Percentiles rank a stretch among this genome's conserved stretches.
Evolutionary conservation across 2,888 invertebrate species (phyloP).

Genomic region (Clunio marinus): DNA sequence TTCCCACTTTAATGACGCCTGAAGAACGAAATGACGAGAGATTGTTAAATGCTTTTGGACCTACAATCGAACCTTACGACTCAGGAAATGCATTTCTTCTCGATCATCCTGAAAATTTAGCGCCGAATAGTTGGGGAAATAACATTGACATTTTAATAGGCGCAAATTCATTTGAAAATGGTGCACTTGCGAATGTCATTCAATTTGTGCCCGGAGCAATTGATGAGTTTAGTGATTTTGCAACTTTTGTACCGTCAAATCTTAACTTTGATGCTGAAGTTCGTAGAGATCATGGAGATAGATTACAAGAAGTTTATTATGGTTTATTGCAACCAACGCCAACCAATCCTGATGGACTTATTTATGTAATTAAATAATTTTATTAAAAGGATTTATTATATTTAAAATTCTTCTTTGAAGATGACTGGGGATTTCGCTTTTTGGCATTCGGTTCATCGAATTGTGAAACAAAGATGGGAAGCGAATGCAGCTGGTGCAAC

Average conservation of each 20-base stretch:
- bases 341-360: neutral
- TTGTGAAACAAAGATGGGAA: neutral
- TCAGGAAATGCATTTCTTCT: conserved; percentile 16
- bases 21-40: conserved; percentile 11
- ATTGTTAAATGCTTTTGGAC: conserved; percentile 17
- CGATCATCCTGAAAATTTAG: conserved; percentile 11
- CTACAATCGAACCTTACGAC: conserved; percentile 26
- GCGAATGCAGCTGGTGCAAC: neutral
- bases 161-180: conserved; percentile 24
- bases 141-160: conserved; percentile 32
- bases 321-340: neutral
- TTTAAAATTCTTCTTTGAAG: too few species aligned
- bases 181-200: neutral
- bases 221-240: neutral
- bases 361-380: neutral
- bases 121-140: conserved; percentile 24
- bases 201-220: neutral
- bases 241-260: neutral
- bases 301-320: neutral
- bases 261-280: neutral
- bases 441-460: neutral
- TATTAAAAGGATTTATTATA: too few species aligned
- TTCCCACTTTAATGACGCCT: neutral
- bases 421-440: neutral
- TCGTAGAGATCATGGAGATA: neutral